Base-by-base conservation (phyloP, 2,797 vertebrate genomes). In the Falco novaeseelandiae region DNA sequence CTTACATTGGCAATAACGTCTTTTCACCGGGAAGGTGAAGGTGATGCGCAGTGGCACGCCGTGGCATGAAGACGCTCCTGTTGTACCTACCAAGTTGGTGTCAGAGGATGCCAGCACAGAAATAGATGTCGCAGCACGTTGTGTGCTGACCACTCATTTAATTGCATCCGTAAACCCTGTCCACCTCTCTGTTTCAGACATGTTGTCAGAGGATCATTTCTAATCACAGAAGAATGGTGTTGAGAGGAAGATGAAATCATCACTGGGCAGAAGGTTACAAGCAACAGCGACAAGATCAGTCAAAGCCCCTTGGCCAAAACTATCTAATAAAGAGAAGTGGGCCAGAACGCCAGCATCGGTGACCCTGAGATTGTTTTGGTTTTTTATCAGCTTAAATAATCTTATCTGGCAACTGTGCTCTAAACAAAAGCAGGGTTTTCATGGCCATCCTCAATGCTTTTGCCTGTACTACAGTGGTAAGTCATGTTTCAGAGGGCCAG, bases 311-410 rank as follows among this genome's bases (percentile, higher is more conserved):
- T 27, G 90, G 93, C 93, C 84, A 83, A 94, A 93, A 89, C 42
- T 18, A 30, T 49, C 54, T 91, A 83, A 69, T 65, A 55, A 81
- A 65, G 74, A 91, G 90, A 76, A 87, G 19, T 25, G 34, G 67
- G 83, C 69, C 69, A 89, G 51, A 89, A 93, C 0, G 0, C 55
- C 74, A 81, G 34, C 69, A 61, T 17, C 0, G 0, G 23, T 83
- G 93, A 91, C 82, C 69, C 38, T 61, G 71, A 78, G 71, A 78
- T 34, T 94, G 83, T 58, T 90, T 90, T 69, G 74, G 0, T 23
- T 72, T 95, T 93, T 58, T 65, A 83, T 89, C 94, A 66, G 51
- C 44, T 95, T 69, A 81, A 97, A 94, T 83, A 89, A 93, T 95
- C 76, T 78, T 78, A 72, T 66, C 84, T 93, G 89, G 61, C 80